Percentiles rank a stretch among this genome's conserved stretches.
phyloP scores from a whole-genome alignment of 2,797 vertebrate genomes.

The Arvicola amphibius region DNA sequence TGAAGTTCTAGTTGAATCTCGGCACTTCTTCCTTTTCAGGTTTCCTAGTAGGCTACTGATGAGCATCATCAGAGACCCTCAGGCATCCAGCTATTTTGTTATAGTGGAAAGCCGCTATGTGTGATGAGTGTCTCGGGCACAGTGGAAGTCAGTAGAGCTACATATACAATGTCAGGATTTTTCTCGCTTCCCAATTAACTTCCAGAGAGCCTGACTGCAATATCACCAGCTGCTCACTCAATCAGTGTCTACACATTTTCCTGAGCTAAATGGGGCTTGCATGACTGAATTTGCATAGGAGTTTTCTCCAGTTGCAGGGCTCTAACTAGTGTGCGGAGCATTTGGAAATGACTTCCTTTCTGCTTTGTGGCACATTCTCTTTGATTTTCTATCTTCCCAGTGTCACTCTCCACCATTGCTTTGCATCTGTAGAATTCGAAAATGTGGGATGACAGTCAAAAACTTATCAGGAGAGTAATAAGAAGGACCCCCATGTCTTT shows the following conservation, averaged over 20 bases:
- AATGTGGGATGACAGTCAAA: conserved; percentile 57
- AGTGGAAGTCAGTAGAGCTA: conserved; percentile 78
- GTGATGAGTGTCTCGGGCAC: conserved; percentile 79
- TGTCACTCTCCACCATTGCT: conserved; percentile 25
- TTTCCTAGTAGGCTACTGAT: conserved; percentile 69
- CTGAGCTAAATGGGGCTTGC: conserved; percentile 81
- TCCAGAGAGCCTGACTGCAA: conserved; percentile 80
- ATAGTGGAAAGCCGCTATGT: conserved; percentile 53
- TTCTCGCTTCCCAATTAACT: conserved; percentile 83
- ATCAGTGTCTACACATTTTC: conserved; percentile 81
- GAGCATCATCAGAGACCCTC: conserved; percentile 53
- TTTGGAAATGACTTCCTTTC: conserved; percentile 62
- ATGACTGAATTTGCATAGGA: conserved; percentile 81
- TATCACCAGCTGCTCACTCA: conserved; percentile 83
- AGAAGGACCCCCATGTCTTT: neutral
- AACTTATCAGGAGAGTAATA: neutral
- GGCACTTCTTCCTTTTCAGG: neutral
- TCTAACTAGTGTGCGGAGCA: conserved; percentile 68
- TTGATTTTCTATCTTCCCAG: conserved; percentile 48
- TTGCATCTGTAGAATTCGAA: conserved; percentile 51
- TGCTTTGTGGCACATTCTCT: conserved; percentile 57
- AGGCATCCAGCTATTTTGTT: conserved; percentile 72
- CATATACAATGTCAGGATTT: conserved; percentile 79
- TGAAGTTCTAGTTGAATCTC: conserved; percentile 47
- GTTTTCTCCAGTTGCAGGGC: conserved; percentile 78